phyloP scores from a whole-genome alignment of 1,140 invertebrate genomes.

The Drosophila auraria region DNA sequence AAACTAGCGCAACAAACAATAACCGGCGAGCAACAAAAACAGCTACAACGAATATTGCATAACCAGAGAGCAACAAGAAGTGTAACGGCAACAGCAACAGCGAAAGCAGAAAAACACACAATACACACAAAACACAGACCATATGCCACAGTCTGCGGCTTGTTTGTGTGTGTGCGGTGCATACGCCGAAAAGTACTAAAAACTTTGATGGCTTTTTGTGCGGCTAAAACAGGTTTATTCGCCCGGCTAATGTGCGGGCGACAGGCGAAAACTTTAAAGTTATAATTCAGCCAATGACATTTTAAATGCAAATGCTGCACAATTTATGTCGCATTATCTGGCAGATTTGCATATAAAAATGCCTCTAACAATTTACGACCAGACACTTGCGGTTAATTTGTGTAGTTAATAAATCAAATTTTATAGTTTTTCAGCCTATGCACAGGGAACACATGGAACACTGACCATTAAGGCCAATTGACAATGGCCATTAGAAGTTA shows the following conservation, averaged over 20 bases:
- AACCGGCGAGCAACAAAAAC: conserved; percentile 37
- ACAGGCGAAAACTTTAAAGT: conserved; percentile 52
- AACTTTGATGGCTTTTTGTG: conserved; percentile 54
- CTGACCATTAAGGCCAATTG: conserved; percentile 50
- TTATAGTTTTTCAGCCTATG: conserved; percentile 40
- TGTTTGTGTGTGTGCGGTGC: conserved; percentile 45
- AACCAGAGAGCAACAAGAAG: conserved; percentile 44
- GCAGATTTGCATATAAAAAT: conserved; percentile 39
- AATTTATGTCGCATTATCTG: conserved; percentile 58
- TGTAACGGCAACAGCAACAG: conserved; percentile 20
- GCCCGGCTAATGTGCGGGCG: conserved; percentile 19
- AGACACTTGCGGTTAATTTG: conserved; percentile 61
- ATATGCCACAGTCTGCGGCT: conserved; percentile 75
- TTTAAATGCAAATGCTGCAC: conserved; percentile 60
- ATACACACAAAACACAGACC: conserved; percentile 31
- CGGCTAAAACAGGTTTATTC: conserved; percentile 35
- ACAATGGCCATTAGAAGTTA: background rate
- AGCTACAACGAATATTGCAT: conserved; percentile 33
- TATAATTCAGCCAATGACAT: conserved; percentile 56
- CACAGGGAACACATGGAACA: background rate
- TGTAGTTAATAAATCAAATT: conserved; percentile 71
- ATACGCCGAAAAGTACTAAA: conserved; percentile 35
- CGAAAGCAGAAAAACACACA: conserved; percentile 11
- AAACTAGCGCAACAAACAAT: conserved; percentile 74
- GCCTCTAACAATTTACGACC: conserved; percentile 24